phyloP scores from a whole-genome alignment of 2,797 vertebrate species.

The Cuniculus paca region DNA sequence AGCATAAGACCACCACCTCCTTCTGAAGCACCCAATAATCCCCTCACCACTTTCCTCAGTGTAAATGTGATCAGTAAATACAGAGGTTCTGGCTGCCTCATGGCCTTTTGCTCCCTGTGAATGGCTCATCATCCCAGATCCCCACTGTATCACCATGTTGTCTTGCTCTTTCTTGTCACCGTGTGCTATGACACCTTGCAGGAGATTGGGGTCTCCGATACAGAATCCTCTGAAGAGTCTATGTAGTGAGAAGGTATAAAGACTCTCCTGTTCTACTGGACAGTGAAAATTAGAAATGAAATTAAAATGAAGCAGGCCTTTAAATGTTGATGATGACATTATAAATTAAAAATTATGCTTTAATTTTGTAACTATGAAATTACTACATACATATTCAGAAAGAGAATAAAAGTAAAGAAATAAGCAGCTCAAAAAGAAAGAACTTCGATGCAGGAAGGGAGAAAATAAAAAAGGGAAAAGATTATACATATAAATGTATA shows the following conservation, averaged over 20 bases:
- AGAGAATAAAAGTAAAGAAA: neutral
- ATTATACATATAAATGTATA: no score
- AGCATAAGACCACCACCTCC: no score
- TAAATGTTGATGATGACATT: neutral
- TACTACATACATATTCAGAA: neutral
- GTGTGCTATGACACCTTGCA: neutral
- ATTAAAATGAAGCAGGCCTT: neutral
- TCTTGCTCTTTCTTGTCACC: neutral
- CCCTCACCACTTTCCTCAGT: no score
- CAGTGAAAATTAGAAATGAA: neutral
- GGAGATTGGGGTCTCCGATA: neutral
- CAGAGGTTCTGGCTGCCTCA: no score
- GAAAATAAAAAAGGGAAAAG: no score
- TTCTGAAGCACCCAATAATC: no score
- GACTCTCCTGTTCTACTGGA: neutral
- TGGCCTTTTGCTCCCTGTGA: no score
- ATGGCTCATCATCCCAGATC: no score
- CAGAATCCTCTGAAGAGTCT: fast-evolving
- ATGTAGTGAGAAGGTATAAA: fast-evolving
- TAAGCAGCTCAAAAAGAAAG: no score
- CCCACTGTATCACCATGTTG: no score
- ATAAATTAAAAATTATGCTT: neutral
- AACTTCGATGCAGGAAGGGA: no score
- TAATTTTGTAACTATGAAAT: neutral
- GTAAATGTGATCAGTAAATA: no score